Evolutionary conservation across 2,113 vertebrate species (phyloP).

Genomic region (Vanacampus margaritifer): DNA sequence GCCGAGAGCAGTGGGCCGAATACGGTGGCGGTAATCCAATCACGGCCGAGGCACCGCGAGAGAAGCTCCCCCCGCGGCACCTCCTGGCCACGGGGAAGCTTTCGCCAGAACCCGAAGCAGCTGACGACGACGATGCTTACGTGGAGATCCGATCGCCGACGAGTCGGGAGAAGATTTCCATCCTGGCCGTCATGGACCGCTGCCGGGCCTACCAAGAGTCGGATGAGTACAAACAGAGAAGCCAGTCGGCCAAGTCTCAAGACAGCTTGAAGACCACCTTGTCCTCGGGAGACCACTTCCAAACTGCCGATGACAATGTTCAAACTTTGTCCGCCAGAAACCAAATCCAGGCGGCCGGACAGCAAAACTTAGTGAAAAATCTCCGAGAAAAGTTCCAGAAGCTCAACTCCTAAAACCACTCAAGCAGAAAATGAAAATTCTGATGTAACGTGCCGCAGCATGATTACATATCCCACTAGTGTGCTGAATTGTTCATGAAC

Average conservation of each 20-base stretch:
- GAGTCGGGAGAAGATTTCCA: slow-evolving; percentile 79
- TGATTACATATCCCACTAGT: too few species aligned
- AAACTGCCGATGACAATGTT: too few species aligned
- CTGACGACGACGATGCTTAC: slow-evolving; percentile 25
- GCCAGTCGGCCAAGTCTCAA: slow-evolving; percentile 2
- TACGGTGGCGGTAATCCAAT: slow-evolving; percentile 42
- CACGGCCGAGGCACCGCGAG: slow-evolving; percentile 65
- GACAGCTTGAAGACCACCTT: not conserved
- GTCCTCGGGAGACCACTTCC: not conserved
- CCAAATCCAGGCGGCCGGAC: slow-evolving; percentile 21
- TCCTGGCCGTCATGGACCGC: slow-evolving; percentile 75
- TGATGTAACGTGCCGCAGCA: not conserved
- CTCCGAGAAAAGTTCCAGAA: slow-evolving; percentile 87
- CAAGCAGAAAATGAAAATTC: not conserved
- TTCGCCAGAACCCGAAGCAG: slow-evolving; percentile 20
- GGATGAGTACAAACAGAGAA: slow-evolving; percentile 66
- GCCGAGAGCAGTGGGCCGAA: slow-evolving; percentile 21
- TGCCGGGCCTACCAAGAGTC: slow-evolving; percentile 80
- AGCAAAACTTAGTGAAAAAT: slow-evolving; percentile 81
- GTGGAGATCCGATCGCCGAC: slow-evolving; percentile 76
- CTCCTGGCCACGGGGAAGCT: slow-evolving; percentile 78
- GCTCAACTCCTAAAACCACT: not conserved
- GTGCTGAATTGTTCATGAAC: too few species aligned
- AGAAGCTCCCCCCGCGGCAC: slow-evolving; percentile 51
- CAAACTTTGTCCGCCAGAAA: too few species aligned